Percentiles rank a stretch among this genome's conserved stretches.
phyloP scores from a whole-genome alignment of 2,113 vertebrate species.

The Corythornis madagascariensis region DNA sequence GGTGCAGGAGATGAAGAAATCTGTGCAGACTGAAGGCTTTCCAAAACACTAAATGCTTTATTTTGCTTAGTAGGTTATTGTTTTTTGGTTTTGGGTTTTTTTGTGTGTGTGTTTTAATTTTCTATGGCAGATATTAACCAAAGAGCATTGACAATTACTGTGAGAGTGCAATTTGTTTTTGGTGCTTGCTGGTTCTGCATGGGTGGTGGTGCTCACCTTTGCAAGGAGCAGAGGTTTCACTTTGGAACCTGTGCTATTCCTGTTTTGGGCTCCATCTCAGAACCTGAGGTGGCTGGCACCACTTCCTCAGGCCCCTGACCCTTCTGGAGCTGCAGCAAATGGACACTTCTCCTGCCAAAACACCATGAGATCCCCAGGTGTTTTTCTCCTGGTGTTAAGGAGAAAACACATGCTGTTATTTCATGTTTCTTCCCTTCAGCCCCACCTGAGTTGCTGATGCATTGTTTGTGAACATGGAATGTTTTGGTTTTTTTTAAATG shows the following conservation, averaged over 20 bases:
- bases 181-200: rapidly evolving
- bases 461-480: neutral
- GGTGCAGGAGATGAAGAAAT: neutral
- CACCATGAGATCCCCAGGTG: neutral
- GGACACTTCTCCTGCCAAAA: neutral
- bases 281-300: neutral
- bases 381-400: neutral
- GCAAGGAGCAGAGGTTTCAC: neutral
- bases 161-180: neutral
- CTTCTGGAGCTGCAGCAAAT: neutral
- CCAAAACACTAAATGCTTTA: neutral
- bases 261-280: rapidly evolving
- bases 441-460: neutral
- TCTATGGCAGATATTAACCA: neutral
- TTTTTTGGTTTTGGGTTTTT: neutral
- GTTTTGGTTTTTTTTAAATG: neutral
- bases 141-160: neutral
- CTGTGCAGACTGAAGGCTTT: neutral
- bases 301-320: neutral
- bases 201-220: neutral
- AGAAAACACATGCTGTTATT: neutral
- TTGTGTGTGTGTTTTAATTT: neutral
- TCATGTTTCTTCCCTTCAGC: neutral
- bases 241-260: rapidly evolving
- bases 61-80: neutral